Evolutionary conservation across 2,113 vertebrate genomes (phyloP), one percentile per base, ranked within the genome.

Genomic region (Hipposideros armiger): DNA sequence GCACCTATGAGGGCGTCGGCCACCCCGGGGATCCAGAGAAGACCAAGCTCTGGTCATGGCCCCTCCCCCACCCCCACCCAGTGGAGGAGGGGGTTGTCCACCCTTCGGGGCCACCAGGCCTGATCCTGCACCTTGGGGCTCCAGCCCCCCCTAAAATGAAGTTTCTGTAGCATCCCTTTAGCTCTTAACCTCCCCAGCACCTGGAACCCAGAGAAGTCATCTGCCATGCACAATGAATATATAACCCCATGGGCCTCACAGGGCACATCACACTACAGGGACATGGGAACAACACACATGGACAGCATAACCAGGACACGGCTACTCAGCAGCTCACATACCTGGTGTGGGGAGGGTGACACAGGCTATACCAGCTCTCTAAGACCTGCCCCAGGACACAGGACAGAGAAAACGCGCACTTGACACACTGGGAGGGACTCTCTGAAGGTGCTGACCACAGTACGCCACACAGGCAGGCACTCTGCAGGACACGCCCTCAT

Each of bases 51-150:
- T 56, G 58, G 62, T 17, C 22, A 3, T 9, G 11, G 50, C 73
- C 58, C 52, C 42, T 78, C 40, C 50, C 69, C n/a, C 8, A 26
- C 9, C 22, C 32, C 24, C 19, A 11, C 32, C 42, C 73, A 26
- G 11, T 40, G 54, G 69, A 93, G 3, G 78, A 92, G 90, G 82
- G 60, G n/a, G 50, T 45, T 70, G 50, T 69, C 42, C 47, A 17
- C 77, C 26, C 47, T 73, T 47, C 30, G 94, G 93, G 91, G 47
- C 81, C 80, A 64, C 81, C 80, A 64, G 58, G 42, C 88, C 90
- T 45, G 11, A 50, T 94, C 82, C 89, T 94, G 97, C 95, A 94
- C 92, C 96, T 94, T 97, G 92, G 95, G 95, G 94, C 87, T 81
- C 20, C 52, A 96, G 94, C 87, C 83, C 89, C 78, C 78, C 92